Evolutionary conservation across 1,140 invertebrate species (phyloP).

Genomic region (Ruditapes philippinarum): DNA sequence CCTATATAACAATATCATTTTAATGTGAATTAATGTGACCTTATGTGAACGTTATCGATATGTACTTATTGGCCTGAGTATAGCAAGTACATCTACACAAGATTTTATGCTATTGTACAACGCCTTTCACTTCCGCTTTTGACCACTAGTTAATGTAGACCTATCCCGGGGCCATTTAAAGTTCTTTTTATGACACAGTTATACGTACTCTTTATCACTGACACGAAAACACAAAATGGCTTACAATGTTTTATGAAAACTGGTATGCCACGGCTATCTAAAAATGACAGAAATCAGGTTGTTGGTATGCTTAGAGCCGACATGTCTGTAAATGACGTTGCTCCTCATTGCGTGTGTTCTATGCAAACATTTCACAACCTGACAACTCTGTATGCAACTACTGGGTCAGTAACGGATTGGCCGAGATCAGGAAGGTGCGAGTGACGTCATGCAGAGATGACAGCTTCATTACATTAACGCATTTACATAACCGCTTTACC

Average conservation of each 20-base stretch:
- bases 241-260: background rate
- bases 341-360: background rate
- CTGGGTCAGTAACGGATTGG: too few species aligned
- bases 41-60: constrained; percentile 23
- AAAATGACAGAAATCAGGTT: background rate
- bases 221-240: background rate
- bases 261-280: background rate
- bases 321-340: background rate
- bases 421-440: too few species aligned
- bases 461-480: too few species aligned
- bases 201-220: background rate
- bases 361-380: constrained; percentile 4
- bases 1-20: too few species aligned
- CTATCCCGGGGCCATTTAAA: background rate
- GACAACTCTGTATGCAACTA: too few species aligned
- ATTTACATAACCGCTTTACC: too few species aligned
- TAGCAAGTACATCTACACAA: background rate
- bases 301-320: constrained; percentile 24
- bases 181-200: background rate
- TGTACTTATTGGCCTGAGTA: constrained; percentile 19
- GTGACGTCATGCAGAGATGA: too few species aligned
- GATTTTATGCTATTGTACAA: background rate
- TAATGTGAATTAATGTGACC: too few species aligned
- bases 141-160: background rate
- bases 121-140: background rate